Evolutionary conservation across 2,888 invertebrate species (phyloP), one percentile per base, ranked within the genome.

Genomic region (Drosophila putrida): DNA sequence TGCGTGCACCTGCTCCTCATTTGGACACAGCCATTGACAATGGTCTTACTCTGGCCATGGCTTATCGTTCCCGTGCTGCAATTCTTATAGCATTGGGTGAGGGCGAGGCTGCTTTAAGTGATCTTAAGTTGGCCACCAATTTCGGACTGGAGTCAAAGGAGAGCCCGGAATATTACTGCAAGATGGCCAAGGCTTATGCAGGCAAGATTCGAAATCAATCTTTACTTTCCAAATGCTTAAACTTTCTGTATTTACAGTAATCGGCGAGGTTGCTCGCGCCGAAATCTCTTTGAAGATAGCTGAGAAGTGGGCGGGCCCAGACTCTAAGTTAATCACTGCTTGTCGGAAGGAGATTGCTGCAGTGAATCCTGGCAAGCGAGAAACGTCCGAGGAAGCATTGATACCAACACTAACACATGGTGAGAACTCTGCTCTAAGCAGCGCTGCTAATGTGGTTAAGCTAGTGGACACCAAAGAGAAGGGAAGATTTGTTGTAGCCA

Each of bases 401-500:
- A 70, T 66, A 1, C 93, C 93, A 0, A 46, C 65, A 8, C 39
- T 95, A 47, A 92, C 93, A 0, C 94, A 93, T 6, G 95, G 95
- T 2, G 92, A 93, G 4, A 94, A 94, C 88, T 86, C 91, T 2
- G 93, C 93, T 25, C 92, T 95, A 80, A 94, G 94, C 9, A 93
- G 94, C 2, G 93, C 95, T 0, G 95, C 95, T 0, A 93, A 93
- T 76, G 88, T 96, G 13, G 93, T 94, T 49, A 94, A 96, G 44
- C 92, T 94, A 46, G 94, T 94, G 64, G 91, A 92, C 66, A 94
- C 94, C n/a, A 91, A 93, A 60, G 93, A 93, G 0, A 94, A 94
- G 88, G 97, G 97, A 10, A 94, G 96, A 28, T 96, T 94, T 87
- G 94, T 95, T 0, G 94, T 95, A 0, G 96, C 97, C 4, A 93